A percentile compares a stretch with the other conserved stretches of the same genome.
Conservation (phyloP, 2,797 vertebrate species). For the Oreochromis grahami region DNA sequence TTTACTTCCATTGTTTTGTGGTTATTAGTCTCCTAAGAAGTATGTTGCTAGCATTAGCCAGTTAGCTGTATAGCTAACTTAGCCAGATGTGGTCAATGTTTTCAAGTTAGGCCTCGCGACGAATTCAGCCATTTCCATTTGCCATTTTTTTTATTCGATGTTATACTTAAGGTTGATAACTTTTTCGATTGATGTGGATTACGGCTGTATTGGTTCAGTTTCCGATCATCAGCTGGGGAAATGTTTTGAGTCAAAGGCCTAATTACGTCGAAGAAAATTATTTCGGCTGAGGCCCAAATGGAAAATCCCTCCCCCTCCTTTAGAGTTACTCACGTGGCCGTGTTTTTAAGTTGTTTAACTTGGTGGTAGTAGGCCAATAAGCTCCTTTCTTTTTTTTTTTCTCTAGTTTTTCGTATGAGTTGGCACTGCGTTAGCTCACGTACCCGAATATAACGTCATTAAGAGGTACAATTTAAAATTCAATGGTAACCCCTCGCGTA, state of each 20-base stretch:
- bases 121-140: neutral
- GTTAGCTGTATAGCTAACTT: conserved; percentile 30
- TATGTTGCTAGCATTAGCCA: conserved; percentile 8
- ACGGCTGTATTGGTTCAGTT: neutral
- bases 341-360: neutral
- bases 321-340: neutral
- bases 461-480: neutral
- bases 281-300: conserved; percentile 15
- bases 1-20: accelerated
- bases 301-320: neutral
- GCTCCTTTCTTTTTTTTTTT: neutral
- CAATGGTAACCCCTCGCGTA: neutral
- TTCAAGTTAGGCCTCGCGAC: conserved; percentile 34
- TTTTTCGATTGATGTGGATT: neutral
- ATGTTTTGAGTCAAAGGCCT: conserved; percentile 18
- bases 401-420: neutral
- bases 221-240: neutral
- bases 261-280: conserved; percentile 13
- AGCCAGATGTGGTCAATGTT: conserved; percentile 16
- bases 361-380: neutral
- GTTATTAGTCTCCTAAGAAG: neutral
- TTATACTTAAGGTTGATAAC: neutral
- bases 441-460: neutral
- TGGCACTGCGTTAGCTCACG: neutral
- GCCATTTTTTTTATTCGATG: neutral